These are phyloP conservation scores for Sthenelais limicola DNA, from an alignment of 2,888 invertebrate species.

Conservation along the genomic window DNA sequence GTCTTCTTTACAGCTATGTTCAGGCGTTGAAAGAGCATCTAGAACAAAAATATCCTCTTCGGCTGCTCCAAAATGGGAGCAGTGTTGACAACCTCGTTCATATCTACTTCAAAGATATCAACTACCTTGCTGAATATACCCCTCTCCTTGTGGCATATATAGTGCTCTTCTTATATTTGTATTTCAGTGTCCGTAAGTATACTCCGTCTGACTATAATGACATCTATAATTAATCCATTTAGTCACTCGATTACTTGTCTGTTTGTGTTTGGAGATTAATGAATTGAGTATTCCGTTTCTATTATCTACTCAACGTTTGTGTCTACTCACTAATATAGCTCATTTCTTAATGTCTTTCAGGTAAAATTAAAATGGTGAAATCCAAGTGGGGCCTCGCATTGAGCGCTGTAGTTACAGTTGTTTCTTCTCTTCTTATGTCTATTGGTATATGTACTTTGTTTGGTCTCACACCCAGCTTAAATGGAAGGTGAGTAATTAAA, in stretches of 20 bases:
- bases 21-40: slow-evolving; percentile 77
- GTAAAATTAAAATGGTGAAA: slow-evolving; percentile 90
- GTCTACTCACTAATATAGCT: too few species aligned
- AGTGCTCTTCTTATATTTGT: slow-evolving; percentile 91
- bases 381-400: slow-evolving; percentile 90
- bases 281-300: too few species aligned
- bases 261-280: too few species aligned
- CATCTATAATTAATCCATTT: too few species aligned
- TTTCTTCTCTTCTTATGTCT: slow-evolving; percentile 90
- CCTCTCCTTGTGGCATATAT: slow-evolving; percentile 89
- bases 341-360: slow-evolving; percentile 55
- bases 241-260: too few species aligned
- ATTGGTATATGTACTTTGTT: slow-evolving; percentile 76
- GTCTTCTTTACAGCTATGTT: slow-evolving; percentile 78
- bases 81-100: slow-evolving; percentile 74
- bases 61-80: slow-evolving; percentile 58
- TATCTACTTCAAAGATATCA: slow-evolving; percentile 87
- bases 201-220: too few species aligned
- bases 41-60: slow-evolving; percentile 60
- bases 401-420: slow-evolving; percentile 87
- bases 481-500: slow-evolving; percentile 70
- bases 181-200: slow-evolving; percentile 87
- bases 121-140: slow-evolving; percentile 74
- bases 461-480: slow-evolving; percentile 71
- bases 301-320: too few species aligned